phyloP scores from a whole-genome alignment of 2,113 vertebrate species.

The Paedocypris sp. region DNA sequence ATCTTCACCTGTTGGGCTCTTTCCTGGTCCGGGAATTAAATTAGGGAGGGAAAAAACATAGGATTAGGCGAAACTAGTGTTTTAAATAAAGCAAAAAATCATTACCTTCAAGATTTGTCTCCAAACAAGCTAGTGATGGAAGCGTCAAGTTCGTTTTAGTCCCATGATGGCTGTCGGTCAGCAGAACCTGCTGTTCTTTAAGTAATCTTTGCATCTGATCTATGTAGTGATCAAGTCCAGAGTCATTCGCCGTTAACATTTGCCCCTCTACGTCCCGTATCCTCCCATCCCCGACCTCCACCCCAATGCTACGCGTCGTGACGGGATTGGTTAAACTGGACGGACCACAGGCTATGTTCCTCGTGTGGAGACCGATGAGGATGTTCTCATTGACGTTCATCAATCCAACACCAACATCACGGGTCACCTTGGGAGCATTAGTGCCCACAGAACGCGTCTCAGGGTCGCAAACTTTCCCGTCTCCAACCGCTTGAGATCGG shows the following conservation, averaged over 20 bases:
- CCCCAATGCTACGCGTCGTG: conserved; percentile 72
- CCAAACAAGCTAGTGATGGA: conserved; percentile 58
- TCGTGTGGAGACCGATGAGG: conserved; percentile 81
- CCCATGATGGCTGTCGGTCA: conserved; percentile 70
- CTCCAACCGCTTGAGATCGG: conserved; percentile 70
- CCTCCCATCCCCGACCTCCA: conserved; percentile 76
- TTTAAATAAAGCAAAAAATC: background rate
- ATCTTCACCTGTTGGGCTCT: too few species aligned
- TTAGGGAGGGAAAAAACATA: too few species aligned
- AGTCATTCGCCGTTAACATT: conserved; percentile 47
- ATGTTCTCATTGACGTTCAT: conserved; percentile 79
- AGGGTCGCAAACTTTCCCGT: conserved; percentile 66
- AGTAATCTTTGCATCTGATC: conserved; percentile 79
- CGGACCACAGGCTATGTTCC: conserved; percentile 87
- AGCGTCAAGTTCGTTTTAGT: conserved; percentile 61
- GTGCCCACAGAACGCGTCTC: conserved; percentile 71
- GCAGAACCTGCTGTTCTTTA: conserved; percentile 75
- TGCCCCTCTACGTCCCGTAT: conserved; percentile 43
- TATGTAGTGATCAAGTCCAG: conserved; percentile 78
- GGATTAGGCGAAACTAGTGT: background rate
- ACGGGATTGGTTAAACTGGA: conserved; percentile 56
- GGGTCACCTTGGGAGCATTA: conserved; percentile 56
- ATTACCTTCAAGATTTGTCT: conserved; percentile 43
- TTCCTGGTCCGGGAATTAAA: too few species aligned
- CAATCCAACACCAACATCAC: conserved; percentile 77